Evolutionary conservation across 2,113 vertebrate species (phyloP), one percentile per base, ranked within the genome.

Genomic region (Mobula hypostoma): DNA sequence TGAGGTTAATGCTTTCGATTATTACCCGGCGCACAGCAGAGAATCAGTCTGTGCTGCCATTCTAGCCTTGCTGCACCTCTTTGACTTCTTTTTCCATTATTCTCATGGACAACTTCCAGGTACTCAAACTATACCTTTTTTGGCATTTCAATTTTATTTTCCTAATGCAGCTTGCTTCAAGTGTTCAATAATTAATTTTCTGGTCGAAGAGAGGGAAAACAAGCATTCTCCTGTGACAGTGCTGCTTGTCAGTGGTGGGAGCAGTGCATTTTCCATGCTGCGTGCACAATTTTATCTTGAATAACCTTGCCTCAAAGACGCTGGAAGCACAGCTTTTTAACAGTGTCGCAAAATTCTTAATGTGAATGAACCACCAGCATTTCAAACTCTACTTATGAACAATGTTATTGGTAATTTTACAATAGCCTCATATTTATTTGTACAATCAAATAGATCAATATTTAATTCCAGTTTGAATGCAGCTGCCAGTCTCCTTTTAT

Each of bases 71-170:
- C 94, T 95, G 92, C 29, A 1, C 68, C 21, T 11, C 56, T 96
- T 95, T 94, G 92, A 70, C 94, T 94, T 1, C 87, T 95, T 94
- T 82, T 94, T 95, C 95, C 94, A 14, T 94, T 36, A 36, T 63
- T 94, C 79, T 95, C 63, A 85, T 94, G 91, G 94, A 85, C 94
- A 63, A 70, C 82, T 85, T 95, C 95, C 95, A 95, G 95, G 94
- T 94, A 94, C 94, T 95, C 94, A 94, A 96, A 96, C 95, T 96
- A 95, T 92, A 95, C 95, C 21, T 70, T 94, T 95, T 56, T 78
- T 95, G 91, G 36, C 40, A 72, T 56, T 93, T 72, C 91, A 48
- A 56, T 93, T 72, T 36, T 93, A 93, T 68, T 93, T 74, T 93
- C 61, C 61, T 93, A 40, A 74, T 56, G 68, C 70, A 74, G 91